Evolutionary conservation across 2,888 invertebrate genomes (phyloP), one percentile per base, ranked within the genome.

Genomic region (Unio delphinus): DNA sequence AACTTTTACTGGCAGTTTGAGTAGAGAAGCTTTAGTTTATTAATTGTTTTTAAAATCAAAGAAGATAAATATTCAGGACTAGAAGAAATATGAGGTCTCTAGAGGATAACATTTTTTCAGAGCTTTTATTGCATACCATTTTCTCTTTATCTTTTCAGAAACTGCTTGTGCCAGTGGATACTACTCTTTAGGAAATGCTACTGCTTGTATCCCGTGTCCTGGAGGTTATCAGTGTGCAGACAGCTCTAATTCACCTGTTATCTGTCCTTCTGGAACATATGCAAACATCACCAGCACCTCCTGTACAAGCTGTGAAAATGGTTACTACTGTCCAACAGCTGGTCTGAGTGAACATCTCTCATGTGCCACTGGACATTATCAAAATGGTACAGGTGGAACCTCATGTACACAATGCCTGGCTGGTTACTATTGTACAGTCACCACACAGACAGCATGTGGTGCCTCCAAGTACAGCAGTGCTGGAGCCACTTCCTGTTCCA

Each of bases 161-260:
- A 60, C 63, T 28, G 68, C 73, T 2, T 88, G 88, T 69, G 63
- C 60, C 3, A 60, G 69, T 66, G 88, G 88, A 8, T 83, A 82
- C 67, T 88, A 86, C 76, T 87, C 87, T 20, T 69, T 80, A 11
- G 83, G 80, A 5, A 77, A 80, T 8, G 74, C 78, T 30, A 81
- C 80, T 3, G 67, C 72, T 17, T 88, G 88, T 71, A 73, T 83
- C 1, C 78, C 84, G 0, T 88, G 88, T 71, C 87, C 87, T 1
- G 80, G 83, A 5, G 88, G 88, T 0, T 77, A 80, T 69, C 67
- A 79, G 57, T 88, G 88, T 78, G 23, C 80, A 1, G 63, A 74
- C 61, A 67, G 70, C 20, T 61, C 75, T 20, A 65, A 56, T 0
- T 30, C 26, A 23, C 83, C 83, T 11, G 74, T 74, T 20, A 34